Evolutionary conservation across 2,113 vertebrate species (phyloP).

Genomic region (Erinaceus europaeus): DNA sequence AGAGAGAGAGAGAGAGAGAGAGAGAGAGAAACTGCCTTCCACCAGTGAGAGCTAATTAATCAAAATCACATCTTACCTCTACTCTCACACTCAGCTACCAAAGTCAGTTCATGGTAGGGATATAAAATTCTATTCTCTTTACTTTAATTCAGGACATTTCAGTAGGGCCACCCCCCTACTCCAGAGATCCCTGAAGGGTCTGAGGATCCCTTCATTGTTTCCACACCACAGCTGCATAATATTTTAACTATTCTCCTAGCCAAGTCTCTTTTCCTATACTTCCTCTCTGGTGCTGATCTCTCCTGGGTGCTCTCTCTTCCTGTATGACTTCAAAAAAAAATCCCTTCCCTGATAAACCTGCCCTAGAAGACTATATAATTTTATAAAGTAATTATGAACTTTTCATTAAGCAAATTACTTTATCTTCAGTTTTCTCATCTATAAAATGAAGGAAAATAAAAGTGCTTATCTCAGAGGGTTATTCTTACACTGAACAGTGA

Average conservation of each 20-base stretch:
- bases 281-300: background rate
- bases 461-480: background rate
- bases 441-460: conserved; percentile 46
- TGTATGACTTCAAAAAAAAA: background rate
- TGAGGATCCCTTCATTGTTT: background rate
- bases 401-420: background rate
- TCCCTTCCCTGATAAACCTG: background rate
- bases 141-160: background rate
- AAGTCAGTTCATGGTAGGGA: background rate
- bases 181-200: background rate
- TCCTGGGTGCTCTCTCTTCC: background rate
- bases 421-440: too few relatives aligned
- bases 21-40: too few relatives aligned
- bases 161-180: too few relatives aligned
- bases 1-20: too few relatives aligned
- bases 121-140: background rate
- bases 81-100: background rate
- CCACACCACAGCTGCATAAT: background rate
- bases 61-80: background rate
- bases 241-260: background rate
- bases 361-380: background rate
- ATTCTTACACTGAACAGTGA: background rate
- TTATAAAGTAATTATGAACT: background rate
- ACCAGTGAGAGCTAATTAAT: background rate
- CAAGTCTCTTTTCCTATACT: background rate